Base-by-base conservation (phyloP, 2,797 vertebrate genomes). In the Acipenser transmontanus region DNA sequence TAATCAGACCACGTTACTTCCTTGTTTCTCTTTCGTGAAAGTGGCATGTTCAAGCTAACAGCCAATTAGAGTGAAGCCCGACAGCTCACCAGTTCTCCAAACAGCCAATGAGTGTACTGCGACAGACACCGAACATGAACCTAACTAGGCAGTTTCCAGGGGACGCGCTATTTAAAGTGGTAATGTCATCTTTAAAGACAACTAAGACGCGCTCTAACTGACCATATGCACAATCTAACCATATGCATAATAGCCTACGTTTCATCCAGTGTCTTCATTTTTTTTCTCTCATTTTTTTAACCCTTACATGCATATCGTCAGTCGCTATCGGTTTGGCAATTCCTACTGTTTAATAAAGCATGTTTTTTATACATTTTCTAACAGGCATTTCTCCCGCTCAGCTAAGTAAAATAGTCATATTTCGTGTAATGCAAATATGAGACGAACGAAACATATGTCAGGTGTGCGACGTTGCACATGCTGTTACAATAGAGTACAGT, bases 51-150 rank as follows among this genome's bases (percentile, higher is more conserved):
- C 69, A 17, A 66, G 6, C 2, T 7, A 47, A 2, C 74, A 80
- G 80, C 92, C 92, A 94, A 93, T 93, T 14, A 77, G 65, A 66
- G 10, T 8, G 50, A 62, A 48, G 82, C 66, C 73, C 76, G 65
- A 78, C 74, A 17, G 79, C 95, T 98, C 95, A 98, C 95, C 96
- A 90, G 96, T 97, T 98, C 85, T 80, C 47, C 77, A 73, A 72
- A 50, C 9, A 73, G 63, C 96, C 94, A 98, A 96, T 97, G 67
- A 82, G 65, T 63, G 68, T 54, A 34, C 34, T 48, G n/a, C 71
- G 65, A 69, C 72, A 69, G 63, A 72, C 71, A 49, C 56, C 13
- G n/a, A 68, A 49, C 34, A 34, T 63, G 70, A 75, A 63, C 74
- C 79, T 59, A 7, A 72, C 70, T 72, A 69, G 74, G 72, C 77